Base-by-base conservation (phyloP, 2,888 invertebrate genomes). In the Phengaris alcon region DNA sequence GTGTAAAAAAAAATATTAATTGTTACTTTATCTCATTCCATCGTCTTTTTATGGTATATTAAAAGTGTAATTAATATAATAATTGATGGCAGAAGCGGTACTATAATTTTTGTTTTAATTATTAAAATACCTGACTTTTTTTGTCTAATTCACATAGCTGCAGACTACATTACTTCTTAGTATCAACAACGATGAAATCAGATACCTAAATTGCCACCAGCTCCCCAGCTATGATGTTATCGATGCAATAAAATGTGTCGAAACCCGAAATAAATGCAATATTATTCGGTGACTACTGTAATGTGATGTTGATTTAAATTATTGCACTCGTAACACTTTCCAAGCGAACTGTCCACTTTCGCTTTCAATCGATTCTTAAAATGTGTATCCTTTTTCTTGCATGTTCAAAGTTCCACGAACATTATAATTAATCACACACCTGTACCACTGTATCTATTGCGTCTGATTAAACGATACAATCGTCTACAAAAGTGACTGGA, bases 321-420 rank as follows among this genome's bases (percentile, higher is more conserved):
- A 72, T 75, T 75, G 75, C 75, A 70, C 57, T 70, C 55, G 69
- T 70, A 70, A 70, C 75, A 75, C 55, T 69, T 57, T 70, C 70
- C 55, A 75, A 70, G 70, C 51, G 10, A 68, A 68, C 46, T 75
- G 75, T 72, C 57, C 13, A 57, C 69, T 75, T 75, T 75, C 57
- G 57, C 75, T 75, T 70, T 70, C 72, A 52, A 7, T 7, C 22
- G 52, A 72, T 72, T 35, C 72, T 72, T 72, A 52, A 72, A 52
- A 35, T 35, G 4, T 70, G 22, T 51, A 51, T 70, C 22, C 70
- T 15, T 70, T 52, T 6, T 5, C 6, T 70, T 70, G 10, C 70
- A 48, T 51, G 22, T 22, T 15, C 70, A 51, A 64, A 64, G 35
- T 64, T 64, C 64, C 35, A 44, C 35, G 48, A 8, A 44, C 12